phyloP scores from a whole-genome alignment of 2,797 vertebrate species.

The Tokudaia tokunoshimensis region DNA sequence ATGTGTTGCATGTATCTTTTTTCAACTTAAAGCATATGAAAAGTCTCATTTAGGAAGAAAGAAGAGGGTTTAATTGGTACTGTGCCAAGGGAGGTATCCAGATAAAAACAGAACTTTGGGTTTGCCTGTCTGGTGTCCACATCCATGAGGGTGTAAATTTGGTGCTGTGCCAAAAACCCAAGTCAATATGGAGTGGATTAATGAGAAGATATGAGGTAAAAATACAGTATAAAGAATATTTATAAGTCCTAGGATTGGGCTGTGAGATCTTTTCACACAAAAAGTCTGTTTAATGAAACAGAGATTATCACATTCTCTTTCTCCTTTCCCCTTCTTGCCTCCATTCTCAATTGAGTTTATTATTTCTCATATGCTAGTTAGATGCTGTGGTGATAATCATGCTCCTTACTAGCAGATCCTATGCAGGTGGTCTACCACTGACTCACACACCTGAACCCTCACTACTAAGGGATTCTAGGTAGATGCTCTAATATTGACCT shows the following conservation, averaged over 20 bases:
- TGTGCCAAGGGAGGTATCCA: background rate
- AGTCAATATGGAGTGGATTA: no score
- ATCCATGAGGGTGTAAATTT: background rate
- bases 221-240: background rate
- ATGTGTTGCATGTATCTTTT: background rate
- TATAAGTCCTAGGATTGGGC: no score
- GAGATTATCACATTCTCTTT: background rate
- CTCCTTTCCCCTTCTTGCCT: background rate
- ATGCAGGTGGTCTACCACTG: background rate
- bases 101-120: background rate
- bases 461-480: no score
- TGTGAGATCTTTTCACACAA: background rate
- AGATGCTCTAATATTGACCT: background rate
- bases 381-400: background rate
- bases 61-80: background rate
- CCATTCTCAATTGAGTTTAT: background rate
- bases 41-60: background rate
- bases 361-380: background rate
- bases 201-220: background rate
- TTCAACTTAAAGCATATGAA: background rate
- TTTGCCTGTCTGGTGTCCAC: no score
- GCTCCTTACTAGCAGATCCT: background rate
- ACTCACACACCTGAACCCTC: background rate
- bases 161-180: accelerated
- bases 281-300: background rate